Percentiles rank a stretch among this genome's conserved stretches.
Conservation (phyloP, 2,888 invertebrate genomes). For the Morinoia aosen region DNA sequence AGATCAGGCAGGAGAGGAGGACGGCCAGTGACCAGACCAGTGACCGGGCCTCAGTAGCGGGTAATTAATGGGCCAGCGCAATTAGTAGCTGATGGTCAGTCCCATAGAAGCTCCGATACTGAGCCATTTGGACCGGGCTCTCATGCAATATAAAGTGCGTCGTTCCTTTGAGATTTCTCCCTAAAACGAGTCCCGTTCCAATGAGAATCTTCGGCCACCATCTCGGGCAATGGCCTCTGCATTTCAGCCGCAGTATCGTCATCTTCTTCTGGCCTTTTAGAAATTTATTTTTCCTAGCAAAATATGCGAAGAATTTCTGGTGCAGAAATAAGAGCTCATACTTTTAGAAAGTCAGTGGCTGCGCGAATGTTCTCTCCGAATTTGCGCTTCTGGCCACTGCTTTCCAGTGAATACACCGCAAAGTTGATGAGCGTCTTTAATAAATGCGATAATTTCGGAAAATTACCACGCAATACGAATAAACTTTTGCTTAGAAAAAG, state of each 20-base stretch:
- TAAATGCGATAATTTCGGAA: too few relatives aligned
- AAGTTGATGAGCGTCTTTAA: too few relatives aligned
- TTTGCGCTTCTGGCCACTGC: not conserved
- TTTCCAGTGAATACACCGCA: too few relatives aligned
- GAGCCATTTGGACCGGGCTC: constrained; percentile 11
- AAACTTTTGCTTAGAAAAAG: too few relatives aligned
- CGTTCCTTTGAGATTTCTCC: constrained; percentile 38
- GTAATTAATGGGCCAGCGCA: constrained; percentile 22
- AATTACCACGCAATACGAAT: too few relatives aligned
- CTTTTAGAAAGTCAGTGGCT: not conserved
- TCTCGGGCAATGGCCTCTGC: not conserved
- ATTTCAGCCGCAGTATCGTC: not conserved
- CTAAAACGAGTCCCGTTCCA: constrained; percentile 5
- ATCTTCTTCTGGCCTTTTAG: not conserved
- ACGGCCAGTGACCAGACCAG: too few relatives aligned
- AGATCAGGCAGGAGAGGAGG: too few relatives aligned
- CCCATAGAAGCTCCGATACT: constrained; percentile 46
- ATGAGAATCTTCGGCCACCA: not conserved
- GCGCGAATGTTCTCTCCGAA: not conserved
- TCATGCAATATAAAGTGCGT: constrained; percentile 36
- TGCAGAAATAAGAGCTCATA: not conserved
- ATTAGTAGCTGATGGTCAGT: constrained; percentile 39
- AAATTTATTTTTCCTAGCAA: not conserved
- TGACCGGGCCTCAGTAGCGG: not conserved
- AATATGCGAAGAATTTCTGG: not conserved